phyloP scores from a whole-genome alignment of 1,140 invertebrate genomes.

The Phenacoccus solenopsis region DNA sequence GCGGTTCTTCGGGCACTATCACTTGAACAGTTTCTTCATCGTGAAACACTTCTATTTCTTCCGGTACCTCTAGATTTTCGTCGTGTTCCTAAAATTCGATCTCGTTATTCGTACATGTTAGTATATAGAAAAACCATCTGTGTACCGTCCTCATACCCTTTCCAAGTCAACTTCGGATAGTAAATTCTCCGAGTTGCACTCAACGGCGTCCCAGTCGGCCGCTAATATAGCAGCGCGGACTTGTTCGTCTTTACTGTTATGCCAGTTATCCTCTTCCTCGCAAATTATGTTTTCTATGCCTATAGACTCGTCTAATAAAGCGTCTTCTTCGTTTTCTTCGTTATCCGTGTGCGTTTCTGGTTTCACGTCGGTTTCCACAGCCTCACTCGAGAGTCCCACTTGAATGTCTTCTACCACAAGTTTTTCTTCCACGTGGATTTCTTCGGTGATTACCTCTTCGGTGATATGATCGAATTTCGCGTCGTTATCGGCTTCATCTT shows the following conservation, averaged over 20 bases:
- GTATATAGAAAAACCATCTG: not conserved
- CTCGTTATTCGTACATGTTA: too few relatives aligned
- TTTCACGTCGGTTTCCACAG: not conserved
- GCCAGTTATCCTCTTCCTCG: conserved; percentile 1
- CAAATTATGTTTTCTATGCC: not conserved
- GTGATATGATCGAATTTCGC: too few relatives aligned
- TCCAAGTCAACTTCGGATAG: conserved; percentile 27
- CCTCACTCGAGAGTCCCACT: too few relatives aligned
- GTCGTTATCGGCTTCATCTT: too few relatives aligned
- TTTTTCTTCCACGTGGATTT: too few relatives aligned
- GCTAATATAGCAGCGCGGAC: conserved; percentile 3
- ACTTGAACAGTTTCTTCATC: conserved; percentile 24
- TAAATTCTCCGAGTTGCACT: conserved; percentile 36
- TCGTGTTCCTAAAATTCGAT: not conserved
- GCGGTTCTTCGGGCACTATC: conserved; percentile 38
- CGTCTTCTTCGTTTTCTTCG: not conserved
- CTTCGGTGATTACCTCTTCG: too few relatives aligned
- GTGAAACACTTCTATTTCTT: not conserved
- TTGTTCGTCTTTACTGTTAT: not conserved
- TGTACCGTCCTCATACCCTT: conserved; percentile 14
- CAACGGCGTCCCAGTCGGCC: conserved; percentile 36
- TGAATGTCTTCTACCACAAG: too few relatives aligned
- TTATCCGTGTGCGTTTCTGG: not conserved
- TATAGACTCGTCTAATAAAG: not conserved
- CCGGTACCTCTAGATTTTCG: conserved; percentile 28